Evolutionary conservation across 2,888 invertebrate species (phyloP).

Genomic region (Epirrhoe tristata): DNA sequence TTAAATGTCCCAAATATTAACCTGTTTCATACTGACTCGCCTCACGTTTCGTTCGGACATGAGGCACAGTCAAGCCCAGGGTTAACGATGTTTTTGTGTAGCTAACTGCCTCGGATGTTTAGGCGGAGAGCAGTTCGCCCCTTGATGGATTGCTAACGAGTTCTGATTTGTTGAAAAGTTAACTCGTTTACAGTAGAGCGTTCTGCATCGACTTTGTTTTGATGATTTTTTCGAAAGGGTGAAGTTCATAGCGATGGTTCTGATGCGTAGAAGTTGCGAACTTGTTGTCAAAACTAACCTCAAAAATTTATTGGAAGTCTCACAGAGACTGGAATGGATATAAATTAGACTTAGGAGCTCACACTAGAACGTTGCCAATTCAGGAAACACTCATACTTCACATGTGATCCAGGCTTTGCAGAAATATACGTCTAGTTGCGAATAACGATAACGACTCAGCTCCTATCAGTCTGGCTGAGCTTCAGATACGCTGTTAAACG

Average conservation of each 20-base stretch:
- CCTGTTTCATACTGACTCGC: not conserved
- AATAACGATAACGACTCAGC: conserved; percentile 27
- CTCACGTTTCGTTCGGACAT: not conserved
- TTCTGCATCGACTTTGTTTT: not conserved
- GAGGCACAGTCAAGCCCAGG: conserved; percentile 13
- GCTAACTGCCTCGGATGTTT: conserved; percentile 29
- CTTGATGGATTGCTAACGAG: conserved; percentile 17
- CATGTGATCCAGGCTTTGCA: conserved; percentile 22
- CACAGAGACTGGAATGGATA: not conserved
- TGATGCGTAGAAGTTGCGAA: too few relatives aligned
- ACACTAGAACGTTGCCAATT: conserved; percentile 3
- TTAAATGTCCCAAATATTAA: conserved; percentile 4
- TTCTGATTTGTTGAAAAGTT: not conserved
- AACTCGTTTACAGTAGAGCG: not conserved
- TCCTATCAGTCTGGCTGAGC: conserved; percentile 22
- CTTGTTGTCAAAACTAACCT: not conserved
- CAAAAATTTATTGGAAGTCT: not conserved
- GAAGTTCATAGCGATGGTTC: too few relatives aligned
- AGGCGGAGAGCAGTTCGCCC: conserved; percentile 9
- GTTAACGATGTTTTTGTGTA: conserved; percentile 31
- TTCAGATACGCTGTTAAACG: conserved; percentile 28
- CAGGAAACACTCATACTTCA: conserved; percentile 17
- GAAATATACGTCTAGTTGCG: conserved; percentile 36
- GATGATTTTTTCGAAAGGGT: too few relatives aligned
- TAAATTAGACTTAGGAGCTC: not conserved